Base-by-base conservation (phyloP, 1,140 invertebrate genomes). In the Diplogasteroides magnus region DNA sequence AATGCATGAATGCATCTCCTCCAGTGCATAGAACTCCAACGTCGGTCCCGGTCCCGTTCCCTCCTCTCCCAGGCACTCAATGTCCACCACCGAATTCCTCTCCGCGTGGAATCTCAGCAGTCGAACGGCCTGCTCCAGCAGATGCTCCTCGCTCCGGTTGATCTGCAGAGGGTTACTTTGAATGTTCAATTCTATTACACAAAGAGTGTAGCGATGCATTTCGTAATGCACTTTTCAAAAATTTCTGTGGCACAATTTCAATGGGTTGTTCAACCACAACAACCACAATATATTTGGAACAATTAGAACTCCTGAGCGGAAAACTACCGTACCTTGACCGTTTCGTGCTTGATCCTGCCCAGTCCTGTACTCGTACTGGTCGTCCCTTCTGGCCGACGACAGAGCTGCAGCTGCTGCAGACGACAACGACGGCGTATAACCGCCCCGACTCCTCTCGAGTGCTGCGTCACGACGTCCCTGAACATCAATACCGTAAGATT, bases 271-370 rank as follows among this genome's bases (percentile, higher is more conserved):
- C n/a, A n/a, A n/a, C n/a, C n/a, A n/a, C n/a, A n/a, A n/a, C n/a
- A n/a, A n/a, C n/a, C n/a, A n/a, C n/a, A n/a, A n/a, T n/a, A n/a
- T n/a, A n/a, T n/a, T n/a, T n/a, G n/a, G n/a, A n/a, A n/a, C n/a
- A n/a, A n/a, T n/a, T n/a, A n/a, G n/a, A n/a, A n/a, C n/a, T n/a
- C n/a, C n/a, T n/a, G n/a, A n/a, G n/a, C n/a, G n/a, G n/a, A n/a
- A n/a, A n/a, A n/a, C n/a, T n/a, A n/a, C n/a, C n/a, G n/a, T 68
- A 98, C 93, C 83, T 93, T 94, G 15, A 98, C 94, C 64, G 96
- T 87, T 83, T 98, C 95, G 82, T 98, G 95, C 82, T 97, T 95
- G n/a, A 98, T 85, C 59, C 96, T 87, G 0, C 96, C 96, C 32
- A 98, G 91, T 61, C n/a, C 95, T 87, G 84, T 94, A 98, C 83